Evolutionary conservation across 2,113 vertebrate genomes (phyloP), one percentile per base, ranked within the genome.

Genomic region (Saccopteryx bilineata): DNA sequence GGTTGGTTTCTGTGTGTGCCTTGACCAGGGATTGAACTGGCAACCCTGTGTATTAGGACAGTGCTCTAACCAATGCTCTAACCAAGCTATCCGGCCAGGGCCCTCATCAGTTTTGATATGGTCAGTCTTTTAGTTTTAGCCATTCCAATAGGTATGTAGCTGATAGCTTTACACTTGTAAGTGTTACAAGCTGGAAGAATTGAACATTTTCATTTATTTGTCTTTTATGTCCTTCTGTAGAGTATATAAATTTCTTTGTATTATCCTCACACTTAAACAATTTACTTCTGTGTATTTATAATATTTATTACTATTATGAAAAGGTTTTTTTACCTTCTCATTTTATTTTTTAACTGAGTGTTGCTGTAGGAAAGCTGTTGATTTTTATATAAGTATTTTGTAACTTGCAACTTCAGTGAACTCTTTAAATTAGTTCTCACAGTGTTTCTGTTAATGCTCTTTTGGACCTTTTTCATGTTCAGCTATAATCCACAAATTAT

Each of bases 321-420:
- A 65, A 66, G 9, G 54, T 15, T 69, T n/a, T 81, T 86, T 68
- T 66, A 39, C 54, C 63, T 91, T 72, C 17, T 88, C 7, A 39
- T 93, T 96, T 91, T 76, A 39, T 82, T 94, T 90, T 78, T 28
- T n/a, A 88, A 28, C 2, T 91, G 61, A 5, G 5, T 61, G n/a
- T 61, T 82, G n/a, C 24, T 83, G 15, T 14, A 72, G 63, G 68
- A 82, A 82, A 66, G 24, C 69, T 71, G 12, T 23, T 54, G 58
- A 58, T 79, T 83, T 95, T 83, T 87, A 28, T 89, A 0, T 86
- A 63, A 65, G 60, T 91, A 26, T 81, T 81, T 86, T 85, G 28
- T 26, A 88, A 81, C 12, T 26, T 28, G 23, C 39, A 92, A 19
- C 33, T 69, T 74, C 69, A 91, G 54, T 82, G 13, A 92, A 87